Base-by-base conservation (phyloP, 1,140 invertebrate genomes). In the Euglossa dilemma region DNA sequence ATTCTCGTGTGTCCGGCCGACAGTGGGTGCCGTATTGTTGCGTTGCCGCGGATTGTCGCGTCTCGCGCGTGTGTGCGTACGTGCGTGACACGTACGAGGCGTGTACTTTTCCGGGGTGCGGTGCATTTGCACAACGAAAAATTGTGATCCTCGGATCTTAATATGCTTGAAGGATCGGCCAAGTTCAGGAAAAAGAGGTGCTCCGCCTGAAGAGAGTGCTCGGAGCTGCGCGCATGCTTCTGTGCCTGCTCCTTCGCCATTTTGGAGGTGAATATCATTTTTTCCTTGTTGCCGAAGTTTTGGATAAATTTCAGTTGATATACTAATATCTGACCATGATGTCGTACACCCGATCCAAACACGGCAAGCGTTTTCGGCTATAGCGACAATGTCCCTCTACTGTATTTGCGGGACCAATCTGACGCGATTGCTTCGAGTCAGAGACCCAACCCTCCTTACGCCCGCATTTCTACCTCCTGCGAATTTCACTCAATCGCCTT, bases 201-300 rank as follows among this genome's bases (percentile, higher is more conserved):
- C 83, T 85, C 74, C 87, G 85, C 80, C 82, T 87, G 75, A 89
- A 85, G 83, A 90, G 83, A 90, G 84, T 84, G 79, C 73, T 72
- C 75, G 76, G 78, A 83, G 84, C 81, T 89, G 88, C 91, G 93
- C 92, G 92, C 92, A 92, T 92, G 92, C 89, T 86, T 92, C 90
- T 84, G 80, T 90, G 83, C 85, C 86, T 86, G 88, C 88, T 90
- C 89, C 85, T 91, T 93, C 93, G 93, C 93, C 93, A 93, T 93
- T 93, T 93, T 93, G 91, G 92, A 92, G 93, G 93, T 93, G 92
- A 93, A 92, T 92, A 93, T 90, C 85, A 88, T 91, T 90, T 89
- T 90, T 84, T 84, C 67, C 81, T 74, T 57, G 36, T 64, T 45
- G 64, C 72, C 54, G 61, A 52, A 81, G 45, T n/a, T 36, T 36